Evolutionary conservation across 2,113 vertebrate species (phyloP).

Genomic region (Ptychochromis oligacanthus): DNA sequence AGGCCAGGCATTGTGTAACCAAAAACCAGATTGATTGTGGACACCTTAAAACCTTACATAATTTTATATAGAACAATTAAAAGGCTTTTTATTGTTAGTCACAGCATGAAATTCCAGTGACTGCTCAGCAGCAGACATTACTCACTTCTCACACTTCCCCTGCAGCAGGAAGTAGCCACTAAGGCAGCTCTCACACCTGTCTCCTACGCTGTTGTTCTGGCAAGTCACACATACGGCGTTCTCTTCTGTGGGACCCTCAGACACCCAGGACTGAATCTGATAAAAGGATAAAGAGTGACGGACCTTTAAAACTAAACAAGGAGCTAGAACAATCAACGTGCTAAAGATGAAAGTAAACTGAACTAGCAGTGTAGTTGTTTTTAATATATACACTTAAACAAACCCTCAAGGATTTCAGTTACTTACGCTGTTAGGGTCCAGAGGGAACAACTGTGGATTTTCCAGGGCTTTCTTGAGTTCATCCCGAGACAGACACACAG

Average conservation of each 20-base stretch:
- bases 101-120: neutral
- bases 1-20: neutral
- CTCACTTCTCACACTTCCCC: conserved; percentile 90
- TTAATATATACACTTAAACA: neutral
- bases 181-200: conserved; percentile 90
- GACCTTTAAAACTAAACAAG: neutral
- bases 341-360: neutral
- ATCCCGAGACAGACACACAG: conserved; percentile 85
- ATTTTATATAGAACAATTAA: neutral
- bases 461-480: conserved; percentile 82
- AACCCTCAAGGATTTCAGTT: neutral
- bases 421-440: conserved; percentile 83
- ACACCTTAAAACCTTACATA: neutral
- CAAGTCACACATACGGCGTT: conserved; percentile 89
- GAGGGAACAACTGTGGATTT: conserved; percentile 79
- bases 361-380: neutral
- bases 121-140: neutral
- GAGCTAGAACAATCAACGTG: neutral
- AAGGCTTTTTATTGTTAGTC: too few relatives aligned
- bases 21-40: neutral
- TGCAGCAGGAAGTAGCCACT: conserved; percentile 90
- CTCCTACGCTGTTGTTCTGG: conserved; percentile 91
- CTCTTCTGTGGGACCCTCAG: conserved; percentile 88
- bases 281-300: neutral
- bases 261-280: conserved; percentile 86